Base-by-base conservation (phyloP, 2,113 vertebrate species). In the Vulpes lagopus region DNA sequence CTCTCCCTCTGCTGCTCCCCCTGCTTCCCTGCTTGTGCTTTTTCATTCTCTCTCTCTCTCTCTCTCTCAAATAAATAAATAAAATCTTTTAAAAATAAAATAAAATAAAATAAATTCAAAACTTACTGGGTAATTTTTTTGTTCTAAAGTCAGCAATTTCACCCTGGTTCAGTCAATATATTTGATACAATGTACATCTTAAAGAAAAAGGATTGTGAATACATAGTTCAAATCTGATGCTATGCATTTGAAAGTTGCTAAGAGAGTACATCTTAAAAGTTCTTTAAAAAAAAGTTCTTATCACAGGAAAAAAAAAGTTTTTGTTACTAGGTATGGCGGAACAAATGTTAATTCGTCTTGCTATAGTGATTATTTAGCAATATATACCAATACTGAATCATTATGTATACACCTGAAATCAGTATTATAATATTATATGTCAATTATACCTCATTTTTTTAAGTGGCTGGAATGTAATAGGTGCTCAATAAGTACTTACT, bases 161-260 rank as follows among this genome's bases (percentile, higher is more conserved):
- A 83, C 27, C 57, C 84, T 94, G 55, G 51, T 62, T 80, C 74
- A 2, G 20, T 95, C 74, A 91, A 64, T 32, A 86, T 64, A 82
- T 38, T 71, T 55, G 71, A 82, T 38, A 57, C 8, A 73, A 86
- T 91, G 87, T 57, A 55, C n/a, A 83, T 20, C 49, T 35, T 10
- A 88, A 73, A 87, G 55, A 73, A 95, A 97, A 95, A 93, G 0
- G 2, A 79, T 38, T 89, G 49, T 65, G 67, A 91, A 59, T 88
- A 35, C 43, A 43, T 35, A n/a, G 8, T 81, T 94, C 43, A 7
- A 86, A 38, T 67, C 64, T 59, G 20, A 93, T 71, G 49, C 43
- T 71, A 71, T 90, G 11, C 20, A 12, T 74, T 15, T 74, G 71
- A 74, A 43, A 74, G 71, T 38, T 74, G 19, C 38, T 74, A 38